Evolutionary conservation across 2,797 vertebrate genomes (phyloP), one percentile per base, ranked within the genome.

Genomic region (Bovichtus variegatus): DNA sequence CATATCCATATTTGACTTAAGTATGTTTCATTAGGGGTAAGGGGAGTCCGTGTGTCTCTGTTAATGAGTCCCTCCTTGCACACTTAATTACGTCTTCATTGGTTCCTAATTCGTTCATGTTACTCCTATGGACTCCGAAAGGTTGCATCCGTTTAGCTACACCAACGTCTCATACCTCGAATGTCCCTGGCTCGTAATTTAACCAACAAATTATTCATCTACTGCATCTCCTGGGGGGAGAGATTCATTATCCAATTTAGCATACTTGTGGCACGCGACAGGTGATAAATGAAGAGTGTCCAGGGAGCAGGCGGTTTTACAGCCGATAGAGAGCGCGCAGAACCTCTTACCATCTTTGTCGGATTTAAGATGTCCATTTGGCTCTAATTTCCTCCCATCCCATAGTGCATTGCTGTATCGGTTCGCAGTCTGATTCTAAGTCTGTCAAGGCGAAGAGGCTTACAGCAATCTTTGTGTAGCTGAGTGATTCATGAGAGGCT

Each of bases 191-290:
- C 82, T 87, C 60, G 38, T 88, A 87, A 92, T 91, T 91, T 84
- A 87, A 81, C 85, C 83, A 78, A 81, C 86, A 89, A 91, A 89
- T 84, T 83, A 92, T 91, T 88, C 80, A 87, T 92, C 87, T 78
- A 65, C 54, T 34, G 64, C 64, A 41, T 90, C 86, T 92, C 89
- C 81, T 54, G 40, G 62, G 78, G 74, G 69, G 50, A 57, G 65
- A 82, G 86, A 91, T 92, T 91, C 87, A 93, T 92, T 91, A 91
- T 90, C 85, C 88, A 88, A 85, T 92, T 89, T 83, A 83, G 80
- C 44, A 41, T 50, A 76, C 78, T 84, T 31, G 88, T 89, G 85
- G 58, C 89, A 63, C 4, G 50, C 73, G 59, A 81, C 71, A 46
- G 80, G 74, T 91, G 92, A 93, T 83, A 63, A 83, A 93, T 87